Conservation (phyloP, 2,113 vertebrate genomes). For the Mesoclemmys tuberculata region DNA sequence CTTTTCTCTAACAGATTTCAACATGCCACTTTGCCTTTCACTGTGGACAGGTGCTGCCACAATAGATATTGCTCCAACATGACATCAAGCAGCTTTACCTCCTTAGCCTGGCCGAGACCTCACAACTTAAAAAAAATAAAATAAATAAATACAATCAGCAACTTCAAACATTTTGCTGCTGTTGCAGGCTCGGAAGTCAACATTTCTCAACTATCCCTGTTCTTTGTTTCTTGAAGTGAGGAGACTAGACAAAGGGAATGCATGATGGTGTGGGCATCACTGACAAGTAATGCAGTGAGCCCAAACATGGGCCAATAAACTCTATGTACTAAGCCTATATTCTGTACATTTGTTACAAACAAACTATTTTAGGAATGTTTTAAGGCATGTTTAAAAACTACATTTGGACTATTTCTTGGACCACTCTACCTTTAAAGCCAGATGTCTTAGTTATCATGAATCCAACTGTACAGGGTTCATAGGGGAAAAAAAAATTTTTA, state of each 20-base stretch:
- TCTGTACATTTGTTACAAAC: not conserved
- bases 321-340: not conserved
- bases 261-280: not conserved
- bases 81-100: not conserved
- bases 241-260: not conserved
- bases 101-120: not conserved
- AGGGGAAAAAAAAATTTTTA: not conserved
- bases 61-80: not conserved
- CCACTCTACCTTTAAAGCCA: not conserved
- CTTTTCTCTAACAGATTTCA: conserved; percentile 67
- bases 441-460: not conserved
- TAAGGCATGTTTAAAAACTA: not conserved
- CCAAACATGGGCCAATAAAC: not conserved
- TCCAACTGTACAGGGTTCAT: not conserved
- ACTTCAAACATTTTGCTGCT: not conserved
- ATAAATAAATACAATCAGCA: not conserved
- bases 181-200: not conserved
- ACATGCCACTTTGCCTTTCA: conserved; percentile 67
- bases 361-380: not conserved
- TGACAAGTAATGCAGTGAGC: not conserved
- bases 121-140: not conserved
- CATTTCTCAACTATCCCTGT: not conserved
- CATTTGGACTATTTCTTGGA: not conserved
- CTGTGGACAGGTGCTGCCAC: conserved; percentile 61
- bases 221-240: not conserved